Conservation (phyloP, 2,888 invertebrate genomes). For the Drosophila borborema region DNA sequence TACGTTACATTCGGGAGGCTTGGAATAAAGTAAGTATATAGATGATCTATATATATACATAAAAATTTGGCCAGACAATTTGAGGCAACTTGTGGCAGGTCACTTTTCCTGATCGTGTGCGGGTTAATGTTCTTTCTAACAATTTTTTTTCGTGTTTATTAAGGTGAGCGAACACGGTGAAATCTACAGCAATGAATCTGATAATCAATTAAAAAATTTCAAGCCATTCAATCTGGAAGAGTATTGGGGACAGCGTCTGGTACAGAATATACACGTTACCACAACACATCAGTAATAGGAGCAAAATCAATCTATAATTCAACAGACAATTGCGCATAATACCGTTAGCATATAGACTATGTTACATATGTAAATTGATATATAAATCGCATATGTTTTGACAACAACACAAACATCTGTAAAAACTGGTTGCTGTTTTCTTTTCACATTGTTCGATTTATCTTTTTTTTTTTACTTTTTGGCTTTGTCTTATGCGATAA, state of each 20-base stretch:
- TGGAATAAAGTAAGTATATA: constrained; percentile 88
- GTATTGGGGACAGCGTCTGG: constrained; percentile 90
- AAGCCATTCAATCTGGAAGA: constrained; percentile 92
- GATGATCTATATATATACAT: background rate
- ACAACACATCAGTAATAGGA: constrained; percentile 72
- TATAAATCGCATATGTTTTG: constrained; percentile 39
- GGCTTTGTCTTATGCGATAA: constrained; percentile 4
- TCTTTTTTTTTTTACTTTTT: constrained; percentile 16
- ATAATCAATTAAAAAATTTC: constrained; percentile 89
- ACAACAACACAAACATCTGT: constrained; percentile 38
- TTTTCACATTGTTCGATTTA: constrained; percentile 13
- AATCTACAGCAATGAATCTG: constrained; percentile 83
- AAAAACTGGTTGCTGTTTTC: constrained; percentile 45
- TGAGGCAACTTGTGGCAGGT: constrained; percentile 49
- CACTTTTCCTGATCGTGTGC: constrained; percentile 8
- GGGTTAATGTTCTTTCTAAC: background rate
- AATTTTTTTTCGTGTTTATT: background rate
- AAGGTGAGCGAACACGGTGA: constrained; percentile 87
- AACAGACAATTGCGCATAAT: constrained; percentile 49
- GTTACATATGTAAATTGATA: constrained; percentile 45
- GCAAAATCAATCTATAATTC: constrained; percentile 17
- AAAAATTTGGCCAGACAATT: constrained; percentile 26
- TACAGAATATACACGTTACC: constrained; percentile 87
- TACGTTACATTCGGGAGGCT: constrained; percentile 92
- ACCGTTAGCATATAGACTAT: constrained; percentile 50